Evolutionary conservation across 2,888 invertebrate genomes (phyloP).

Genomic region (Folsomia manolachei): DNA sequence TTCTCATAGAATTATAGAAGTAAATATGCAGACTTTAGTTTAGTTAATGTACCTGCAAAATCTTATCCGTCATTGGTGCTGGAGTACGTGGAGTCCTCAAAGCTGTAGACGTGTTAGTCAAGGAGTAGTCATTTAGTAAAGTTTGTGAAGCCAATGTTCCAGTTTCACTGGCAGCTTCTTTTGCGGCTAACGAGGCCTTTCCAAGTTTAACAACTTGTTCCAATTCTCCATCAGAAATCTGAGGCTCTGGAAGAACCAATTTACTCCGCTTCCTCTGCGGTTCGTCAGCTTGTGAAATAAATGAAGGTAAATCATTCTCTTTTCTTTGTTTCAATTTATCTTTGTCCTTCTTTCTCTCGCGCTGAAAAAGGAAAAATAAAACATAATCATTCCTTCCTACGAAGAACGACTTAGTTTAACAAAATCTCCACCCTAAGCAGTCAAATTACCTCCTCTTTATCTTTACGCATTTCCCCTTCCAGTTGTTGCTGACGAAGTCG

Average conservation of each 20-base stretch:
- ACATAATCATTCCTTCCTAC: conserved; percentile 12
- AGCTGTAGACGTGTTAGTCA: conserved; percentile 63
- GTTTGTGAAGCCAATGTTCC: conserved; percentile 76
- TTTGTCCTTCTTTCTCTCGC: conserved; percentile 91
- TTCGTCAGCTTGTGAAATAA: conserved; percentile 82
- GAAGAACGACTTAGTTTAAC: no score
- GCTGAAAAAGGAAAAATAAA: conserved; percentile 57
- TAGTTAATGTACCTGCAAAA: conserved; percentile 56
- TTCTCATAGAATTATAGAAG: background rate
- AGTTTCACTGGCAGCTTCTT: conserved; percentile 78
- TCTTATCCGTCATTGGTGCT: conserved; percentile 74
- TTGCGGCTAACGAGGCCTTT: conserved; percentile 79
- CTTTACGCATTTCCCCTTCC: conserved; percentile 85
- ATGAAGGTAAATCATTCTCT: conserved; percentile 90
- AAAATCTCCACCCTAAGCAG: no score
- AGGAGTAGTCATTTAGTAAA: conserved; percentile 83
- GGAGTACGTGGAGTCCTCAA: conserved; percentile 76
- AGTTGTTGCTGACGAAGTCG: conserved; percentile 85
- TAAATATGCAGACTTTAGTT: no score
- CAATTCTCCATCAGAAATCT: conserved; percentile 88
- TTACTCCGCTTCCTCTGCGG: conserved; percentile 91
- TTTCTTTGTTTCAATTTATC: conserved; percentile 91
- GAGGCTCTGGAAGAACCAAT: conserved; percentile 91
- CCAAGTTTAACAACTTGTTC: conserved; percentile 92
- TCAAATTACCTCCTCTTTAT: conserved; percentile 85